Evolutionary conservation across 1,140 invertebrate genomes (phyloP).

Genomic region (Diorhabda elongata): DNA sequence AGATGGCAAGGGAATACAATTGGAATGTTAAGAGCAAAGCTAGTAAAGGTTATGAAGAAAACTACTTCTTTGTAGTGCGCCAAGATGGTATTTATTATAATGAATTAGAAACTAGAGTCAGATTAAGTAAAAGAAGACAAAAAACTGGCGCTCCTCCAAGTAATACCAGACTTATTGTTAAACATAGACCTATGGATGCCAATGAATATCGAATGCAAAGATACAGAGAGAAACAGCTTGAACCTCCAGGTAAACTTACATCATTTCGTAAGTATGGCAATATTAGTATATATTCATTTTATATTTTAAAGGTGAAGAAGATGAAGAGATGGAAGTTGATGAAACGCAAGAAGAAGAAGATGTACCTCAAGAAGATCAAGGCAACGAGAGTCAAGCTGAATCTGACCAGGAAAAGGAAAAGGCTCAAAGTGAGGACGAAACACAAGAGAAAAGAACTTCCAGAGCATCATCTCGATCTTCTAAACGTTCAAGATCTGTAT

Average conservation of each 20-base stretch:
- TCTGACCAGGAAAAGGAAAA: constrained; percentile 46
- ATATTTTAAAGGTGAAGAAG: constrained; percentile 56
- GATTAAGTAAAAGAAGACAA: constrained; percentile 83
- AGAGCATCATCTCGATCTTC: constrained; percentile 37
- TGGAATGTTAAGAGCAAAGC: constrained; percentile 99
- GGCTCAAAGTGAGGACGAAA: constrained; percentile 16
- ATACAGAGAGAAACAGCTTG: constrained; percentile 79
- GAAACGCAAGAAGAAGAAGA: constrained; percentile 56
- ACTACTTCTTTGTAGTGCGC: constrained; percentile 93
- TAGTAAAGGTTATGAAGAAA: constrained; percentile 96
- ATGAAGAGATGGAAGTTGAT: constrained; percentile 61
- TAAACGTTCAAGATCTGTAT: constrained; percentile 37
- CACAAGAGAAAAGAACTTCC: constrained; percentile 5
- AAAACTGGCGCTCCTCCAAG: constrained; percentile 69
- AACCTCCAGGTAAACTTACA: constrained; percentile 65
- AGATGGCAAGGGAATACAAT: constrained; percentile 93
- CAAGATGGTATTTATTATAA: constrained; percentile 93
- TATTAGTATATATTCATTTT: constrained; percentile 11
- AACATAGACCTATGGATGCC: constrained; percentile 83
- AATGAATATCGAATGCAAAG: constrained; percentile 83
- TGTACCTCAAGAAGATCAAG: constrained; percentile 60
- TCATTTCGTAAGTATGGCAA: constrained; percentile 3
- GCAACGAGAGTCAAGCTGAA: constrained; percentile 48
- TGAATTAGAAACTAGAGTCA: constrained; percentile 92
- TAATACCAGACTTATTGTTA: constrained; percentile 82